Percentiles rank a stretch among this genome's conserved stretches.
These are phyloP conservation scores for Tenodera sinensis DNA, from an alignment of 2,888 invertebrate genomes.

Conservation along the genomic window DNA sequence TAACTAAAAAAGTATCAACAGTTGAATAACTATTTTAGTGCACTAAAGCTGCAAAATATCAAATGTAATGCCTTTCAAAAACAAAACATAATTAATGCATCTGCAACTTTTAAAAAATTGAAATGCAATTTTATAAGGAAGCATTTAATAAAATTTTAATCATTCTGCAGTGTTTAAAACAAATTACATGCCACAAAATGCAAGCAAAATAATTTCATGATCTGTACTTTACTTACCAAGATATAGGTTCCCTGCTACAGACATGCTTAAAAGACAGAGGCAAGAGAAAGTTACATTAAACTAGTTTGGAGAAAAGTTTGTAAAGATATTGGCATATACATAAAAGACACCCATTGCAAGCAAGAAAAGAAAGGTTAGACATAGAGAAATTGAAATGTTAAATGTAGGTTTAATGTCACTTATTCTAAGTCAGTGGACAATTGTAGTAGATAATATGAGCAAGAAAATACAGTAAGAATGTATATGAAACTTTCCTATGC, in stretches of 20 bases:
- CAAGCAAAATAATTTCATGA: background rate
- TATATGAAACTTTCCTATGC: no score
- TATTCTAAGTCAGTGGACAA: no score
- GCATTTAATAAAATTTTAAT: background rate
- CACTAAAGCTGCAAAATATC: no score
- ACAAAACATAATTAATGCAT: no score
- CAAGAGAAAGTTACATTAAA: background rate
- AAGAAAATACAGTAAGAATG: no score
- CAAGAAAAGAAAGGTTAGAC: no score
- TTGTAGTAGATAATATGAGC: no score
- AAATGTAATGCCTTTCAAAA: background rate
- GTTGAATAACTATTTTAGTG: no score
- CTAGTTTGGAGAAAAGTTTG: background rate
- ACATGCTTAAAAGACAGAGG: background rate
- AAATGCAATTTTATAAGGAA: background rate
- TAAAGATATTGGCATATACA: background rate
- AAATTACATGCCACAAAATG: background rate
- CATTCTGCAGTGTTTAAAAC: background rate
- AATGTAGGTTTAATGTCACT: no score
- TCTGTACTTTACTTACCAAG: background rate
- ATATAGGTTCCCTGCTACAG: background rate
- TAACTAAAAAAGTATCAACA: background rate
- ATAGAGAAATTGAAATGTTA: no score
- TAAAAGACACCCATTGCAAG: background rate
- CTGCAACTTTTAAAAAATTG: no score